These are phyloP conservation scores for Tauraco erythrolophus DNA, from an alignment of 2,113 vertebrate species.

Conservation along the genomic window DNA sequence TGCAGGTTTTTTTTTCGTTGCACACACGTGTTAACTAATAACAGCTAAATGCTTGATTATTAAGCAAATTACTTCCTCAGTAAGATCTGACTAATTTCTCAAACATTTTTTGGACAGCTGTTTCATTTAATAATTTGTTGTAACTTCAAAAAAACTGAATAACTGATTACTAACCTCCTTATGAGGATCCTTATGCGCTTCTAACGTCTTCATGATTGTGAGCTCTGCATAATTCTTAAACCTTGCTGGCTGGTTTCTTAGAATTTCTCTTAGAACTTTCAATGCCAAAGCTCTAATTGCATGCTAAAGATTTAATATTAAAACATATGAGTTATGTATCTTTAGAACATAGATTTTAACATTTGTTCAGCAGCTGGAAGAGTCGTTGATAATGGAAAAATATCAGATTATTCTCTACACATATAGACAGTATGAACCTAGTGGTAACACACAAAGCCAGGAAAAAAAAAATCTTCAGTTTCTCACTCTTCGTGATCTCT, in stretches of 20 bases:
- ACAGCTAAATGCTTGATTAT: not conserved
- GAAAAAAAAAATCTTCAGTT: not conserved
- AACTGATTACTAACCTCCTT: conserved; percentile 84
- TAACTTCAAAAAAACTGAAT: not conserved
- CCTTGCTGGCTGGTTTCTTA: conserved; percentile 92
- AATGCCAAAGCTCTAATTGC: conserved; percentile 92
- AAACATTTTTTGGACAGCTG: not conserved
- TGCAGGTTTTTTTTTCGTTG: fast-evolving
- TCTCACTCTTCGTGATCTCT: not conserved
- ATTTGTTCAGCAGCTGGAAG: not conserved
- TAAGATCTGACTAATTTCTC: not conserved
- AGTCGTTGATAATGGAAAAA: not conserved
- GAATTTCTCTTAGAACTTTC: conserved; percentile 92
- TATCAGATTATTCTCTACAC: not conserved
- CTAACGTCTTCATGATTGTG: conserved; percentile 96
- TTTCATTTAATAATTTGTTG: not conserved
- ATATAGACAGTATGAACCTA: not conserved
- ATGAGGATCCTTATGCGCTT: conserved; percentile 94
- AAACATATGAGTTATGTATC: not conserved
- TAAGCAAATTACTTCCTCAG: not conserved
- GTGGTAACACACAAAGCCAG: not conserved
- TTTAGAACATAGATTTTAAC: not conserved
- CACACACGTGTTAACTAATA: not conserved
- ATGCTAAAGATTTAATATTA: conserved; percentile 80
- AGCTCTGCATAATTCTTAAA: conserved; percentile 98